These are phyloP conservation scores for Halictus ligatus DNA, from an alignment of 2,888 invertebrate species.

Conservation along the genomic window DNA sequence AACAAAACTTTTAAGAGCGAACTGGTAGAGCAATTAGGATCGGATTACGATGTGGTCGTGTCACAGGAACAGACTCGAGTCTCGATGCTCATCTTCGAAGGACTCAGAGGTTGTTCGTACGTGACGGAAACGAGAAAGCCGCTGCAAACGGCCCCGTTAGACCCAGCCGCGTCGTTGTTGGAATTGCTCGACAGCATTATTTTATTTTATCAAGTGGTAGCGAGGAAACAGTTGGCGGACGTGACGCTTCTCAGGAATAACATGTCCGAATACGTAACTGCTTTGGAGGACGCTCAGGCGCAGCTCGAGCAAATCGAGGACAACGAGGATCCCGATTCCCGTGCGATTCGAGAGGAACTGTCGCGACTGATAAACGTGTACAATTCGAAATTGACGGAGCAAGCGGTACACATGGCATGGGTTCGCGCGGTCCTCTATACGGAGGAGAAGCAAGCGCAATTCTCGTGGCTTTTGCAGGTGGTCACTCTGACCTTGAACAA, in stretches of 20 bases:
- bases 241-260: slow-evolving; percentile 87
- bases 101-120: slow-evolving; percentile 74
- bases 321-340: slow-evolving; percentile 70
- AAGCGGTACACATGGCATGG: slow-evolving; percentile 89
- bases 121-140: slow-evolving; percentile 74
- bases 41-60: slow-evolving; percentile 86
- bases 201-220: slow-evolving; percentile 88
- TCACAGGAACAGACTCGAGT: slow-evolving; percentile 86
- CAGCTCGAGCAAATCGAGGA: slow-evolving; percentile 83
- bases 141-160: slow-evolving; percentile 85
- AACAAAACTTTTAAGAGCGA: slow-evolving; percentile 87
- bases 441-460: slow-evolving; percentile 87
- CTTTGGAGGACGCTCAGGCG: slow-evolving; percentile 86
- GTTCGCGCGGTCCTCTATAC: slow-evolving; percentile 89
- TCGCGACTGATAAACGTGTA: slow-evolving; percentile 87
- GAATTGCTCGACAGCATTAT: slow-evolving; percentile 89
- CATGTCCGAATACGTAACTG: slow-evolving; percentile 88
- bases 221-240: slow-evolving; percentile 88
- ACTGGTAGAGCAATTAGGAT: slow-evolving; percentile 85
- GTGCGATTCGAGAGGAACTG: slow-evolving; percentile 86
- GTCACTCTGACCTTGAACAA: slow-evolving; percentile 87
- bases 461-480: slow-evolving; percentile 87
- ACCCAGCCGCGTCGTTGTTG: slow-evolving; percentile 85
- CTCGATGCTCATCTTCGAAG: slow-evolving; percentile 68
- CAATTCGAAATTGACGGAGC: slow-evolving; percentile 86